Percentiles rank a stretch among this genome's conserved stretches.
Conservation (phyloP, 2,797 vertebrate genomes). For the Triplophysa bombifrons region DNA sequence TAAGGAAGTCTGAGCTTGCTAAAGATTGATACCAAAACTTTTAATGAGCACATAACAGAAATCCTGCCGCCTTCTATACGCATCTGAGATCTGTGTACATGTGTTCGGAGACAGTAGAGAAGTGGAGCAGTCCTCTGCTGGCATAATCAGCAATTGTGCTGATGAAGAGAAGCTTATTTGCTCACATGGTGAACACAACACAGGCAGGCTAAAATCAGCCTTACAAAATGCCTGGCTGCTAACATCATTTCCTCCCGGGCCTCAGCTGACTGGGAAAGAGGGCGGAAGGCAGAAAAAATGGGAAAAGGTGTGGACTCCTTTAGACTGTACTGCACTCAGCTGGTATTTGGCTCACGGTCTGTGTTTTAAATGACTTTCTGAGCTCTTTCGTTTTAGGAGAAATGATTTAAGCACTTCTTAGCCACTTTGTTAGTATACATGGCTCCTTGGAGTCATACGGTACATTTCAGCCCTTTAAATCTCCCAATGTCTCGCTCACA, state of each 20-base stretch:
- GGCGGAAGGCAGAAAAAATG: neutral
- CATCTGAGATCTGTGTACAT: constrained; percentile 1
- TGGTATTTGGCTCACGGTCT: neutral
- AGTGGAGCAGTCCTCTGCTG: constrained; percentile 33
- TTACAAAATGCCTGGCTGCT: constrained; percentile 37
- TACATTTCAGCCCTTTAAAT: constrained; percentile 7
- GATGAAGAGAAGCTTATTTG: constrained; percentile 25
- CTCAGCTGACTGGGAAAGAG: constrained; percentile 34
- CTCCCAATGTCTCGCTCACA: neutral
- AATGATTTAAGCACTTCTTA: neutral
- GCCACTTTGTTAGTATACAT: neutral
- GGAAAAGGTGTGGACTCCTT: neutral
- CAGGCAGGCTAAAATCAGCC: neutral
- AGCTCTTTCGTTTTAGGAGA: neutral
- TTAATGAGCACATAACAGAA: constrained; percentile 47
- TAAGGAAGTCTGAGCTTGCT: constrained; percentile 36
- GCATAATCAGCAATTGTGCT: constrained; percentile 35
- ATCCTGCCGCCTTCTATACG: constrained; percentile 12
- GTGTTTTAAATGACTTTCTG: constrained; percentile 2
- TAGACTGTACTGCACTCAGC: neutral
- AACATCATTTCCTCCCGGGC: constrained; percentile 34
- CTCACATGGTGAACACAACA: constrained; percentile 11
- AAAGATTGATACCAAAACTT: constrained; percentile 40
- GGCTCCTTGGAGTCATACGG: constrained; percentile 13
- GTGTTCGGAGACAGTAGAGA: constrained; percentile 16